These are phyloP conservation scores for Capitella teleta DNA, from an alignment of 1,140 invertebrate genomes.

Conservation along the genomic window DNA sequence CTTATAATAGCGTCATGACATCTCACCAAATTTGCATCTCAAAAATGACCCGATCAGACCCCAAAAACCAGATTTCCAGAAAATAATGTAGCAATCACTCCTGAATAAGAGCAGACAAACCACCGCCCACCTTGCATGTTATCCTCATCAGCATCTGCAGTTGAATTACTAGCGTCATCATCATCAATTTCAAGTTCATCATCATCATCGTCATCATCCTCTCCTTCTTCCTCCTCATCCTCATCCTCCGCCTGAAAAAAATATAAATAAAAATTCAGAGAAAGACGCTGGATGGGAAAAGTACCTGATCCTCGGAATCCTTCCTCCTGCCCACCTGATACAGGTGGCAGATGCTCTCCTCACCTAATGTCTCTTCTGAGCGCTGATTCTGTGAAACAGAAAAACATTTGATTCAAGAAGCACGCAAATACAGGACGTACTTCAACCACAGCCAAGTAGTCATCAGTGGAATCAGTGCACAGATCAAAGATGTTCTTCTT, in stretches of 20 bases:
- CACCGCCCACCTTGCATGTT: neutral
- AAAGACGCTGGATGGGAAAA: neutral
- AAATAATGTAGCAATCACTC: neutral
- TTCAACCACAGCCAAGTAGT: slow-evolving; percentile 54
- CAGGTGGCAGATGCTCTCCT: slow-evolving; percentile 43
- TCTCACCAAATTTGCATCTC: neutral
- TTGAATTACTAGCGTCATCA: slow-evolving; percentile 21
- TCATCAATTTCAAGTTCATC: slow-evolving; percentile 43
- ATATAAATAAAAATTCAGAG: neutral
- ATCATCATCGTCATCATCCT: slow-evolving; percentile 38
- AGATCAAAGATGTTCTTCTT: slow-evolving; percentile 52
- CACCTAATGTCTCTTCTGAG: slow-evolving; percentile 20
- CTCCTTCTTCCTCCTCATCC: slow-evolving; percentile 14
- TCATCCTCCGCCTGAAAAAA: slow-evolving; percentile 4
- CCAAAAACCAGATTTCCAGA: neutral
- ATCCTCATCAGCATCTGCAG: slow-evolving; percentile 12
- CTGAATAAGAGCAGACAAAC: neutral
- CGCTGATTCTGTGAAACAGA: slow-evolving; percentile 26
- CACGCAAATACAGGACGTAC: slow-evolving; percentile 16
- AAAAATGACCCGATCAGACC: neutral
- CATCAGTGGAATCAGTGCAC: slow-evolving; percentile 45
- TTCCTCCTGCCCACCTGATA: slow-evolving; percentile 46
- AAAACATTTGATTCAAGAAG: neutral
- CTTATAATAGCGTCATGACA: neutral
- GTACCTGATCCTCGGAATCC: slow-evolving; percentile 40